These are phyloP conservation scores for Lethenteron reissneri DNA, from an alignment of 2,113 vertebrate species.

Conservation along the genomic window DNA sequence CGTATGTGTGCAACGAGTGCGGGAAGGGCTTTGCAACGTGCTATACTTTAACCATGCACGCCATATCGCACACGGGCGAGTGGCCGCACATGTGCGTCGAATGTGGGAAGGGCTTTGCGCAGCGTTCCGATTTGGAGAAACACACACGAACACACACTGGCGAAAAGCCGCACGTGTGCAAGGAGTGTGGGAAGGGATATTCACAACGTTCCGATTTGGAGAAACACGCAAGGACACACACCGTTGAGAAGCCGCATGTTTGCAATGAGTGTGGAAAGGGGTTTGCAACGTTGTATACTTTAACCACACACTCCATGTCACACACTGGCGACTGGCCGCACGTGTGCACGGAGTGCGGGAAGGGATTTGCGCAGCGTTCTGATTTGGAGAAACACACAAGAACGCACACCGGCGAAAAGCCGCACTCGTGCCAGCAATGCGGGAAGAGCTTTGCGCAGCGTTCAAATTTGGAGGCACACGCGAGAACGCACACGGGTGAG, in stretches of 20 bases:
- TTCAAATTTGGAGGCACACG: too few relatives aligned
- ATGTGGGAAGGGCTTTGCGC: background rate
- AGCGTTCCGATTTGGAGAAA: background rate
- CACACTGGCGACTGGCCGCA: too few relatives aligned
- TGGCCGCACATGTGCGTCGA: background rate
- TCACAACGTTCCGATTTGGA: background rate
- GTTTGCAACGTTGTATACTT: conserved; percentile 11
- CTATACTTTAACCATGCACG: background rate
- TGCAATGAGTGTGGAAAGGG: conserved; percentile 29
- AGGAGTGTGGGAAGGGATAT: background rate
- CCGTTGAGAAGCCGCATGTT: conserved; percentile 38
- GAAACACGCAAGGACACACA: conserved; percentile 11
- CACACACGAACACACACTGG: background rate
- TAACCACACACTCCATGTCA: too few relatives aligned
- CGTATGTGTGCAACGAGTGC: conserved; percentile 4
- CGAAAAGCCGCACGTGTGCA: background rate
- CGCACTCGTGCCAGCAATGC: too few relatives aligned
- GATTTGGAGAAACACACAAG: too few relatives aligned
- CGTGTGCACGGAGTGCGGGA: too few relatives aligned
- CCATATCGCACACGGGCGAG: conserved; percentile 1
- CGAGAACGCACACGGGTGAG: too few relatives aligned
- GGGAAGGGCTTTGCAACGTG: conserved; percentile 1
- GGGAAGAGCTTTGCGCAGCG: too few relatives aligned
- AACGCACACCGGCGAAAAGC: too few relatives aligned
- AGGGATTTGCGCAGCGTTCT: too few relatives aligned